phyloP scores from a whole-genome alignment of 2,113 vertebrate genomes.

The Ovis aries region ARS-UI_Ramb_v3.0 NC_056061.1:55744001-55744500 shows the following conservation, averaged over 20 bases:
- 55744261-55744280: not conserved
- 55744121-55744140: not conserved
- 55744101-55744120: not conserved
- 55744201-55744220: fast-evolving
- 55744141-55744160: not conserved
- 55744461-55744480: not conserved
- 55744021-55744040: not conserved
- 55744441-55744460: not conserved
- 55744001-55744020: not conserved
- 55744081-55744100: not conserved
- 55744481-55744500: not conserved
- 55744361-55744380: not conserved
- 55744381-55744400: not conserved
- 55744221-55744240: not conserved
- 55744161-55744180: not conserved
- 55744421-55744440: not conserved
- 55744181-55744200: not conserved
- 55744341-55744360: not conserved
- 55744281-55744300: not conserved
- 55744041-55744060: not conserved
- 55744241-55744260: not conserved
- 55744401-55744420: not conserved
- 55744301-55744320: not conserved
- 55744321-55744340: not conserved
- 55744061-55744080: not conserved